These are phyloP conservation scores for Caretta caretta DNA, from an alignment of 2,113 vertebrate genomes.

Conservation along the genomic window DNA sequence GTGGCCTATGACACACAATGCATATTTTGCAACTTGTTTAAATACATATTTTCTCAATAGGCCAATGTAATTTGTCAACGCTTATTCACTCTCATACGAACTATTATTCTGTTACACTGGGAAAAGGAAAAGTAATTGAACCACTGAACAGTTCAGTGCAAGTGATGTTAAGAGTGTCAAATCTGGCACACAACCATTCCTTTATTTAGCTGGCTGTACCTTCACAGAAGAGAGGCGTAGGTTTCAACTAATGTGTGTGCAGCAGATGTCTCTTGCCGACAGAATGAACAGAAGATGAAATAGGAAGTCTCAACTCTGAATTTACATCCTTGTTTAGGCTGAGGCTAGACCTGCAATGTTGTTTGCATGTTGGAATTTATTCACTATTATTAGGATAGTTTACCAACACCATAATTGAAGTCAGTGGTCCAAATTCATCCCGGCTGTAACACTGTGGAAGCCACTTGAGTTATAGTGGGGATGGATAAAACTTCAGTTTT, in stretches of 20 bases:
- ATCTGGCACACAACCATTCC: background rate
- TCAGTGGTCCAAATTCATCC: background rate
- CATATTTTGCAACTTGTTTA: slow-evolving; percentile 63
- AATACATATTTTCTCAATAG: slow-evolving; percentile 56
- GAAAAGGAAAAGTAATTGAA: background rate
- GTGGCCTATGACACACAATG: slow-evolving; percentile 46
- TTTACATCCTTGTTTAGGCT: background rate
- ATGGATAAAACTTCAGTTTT: background rate
- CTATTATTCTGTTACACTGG: slow-evolving; percentile 35
- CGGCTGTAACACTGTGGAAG: background rate
- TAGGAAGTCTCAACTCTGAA: background rate
- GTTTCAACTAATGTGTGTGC: background rate
- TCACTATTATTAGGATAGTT: background rate
- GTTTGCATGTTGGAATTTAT: background rate
- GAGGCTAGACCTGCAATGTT: background rate
- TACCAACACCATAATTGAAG: background rate
- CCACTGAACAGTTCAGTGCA: background rate
- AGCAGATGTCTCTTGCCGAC: background rate
- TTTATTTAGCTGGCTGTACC: background rate
- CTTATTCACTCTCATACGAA: slow-evolving; percentile 21
- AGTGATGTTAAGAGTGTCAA: slow-evolving; percentile 4
- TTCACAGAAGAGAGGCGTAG: background rate
- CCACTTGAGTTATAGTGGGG: background rate
- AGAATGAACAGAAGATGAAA: background rate
- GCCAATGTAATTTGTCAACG: slow-evolving; percentile 61